Percentiles rank a stretch among this genome's conserved stretches.
phyloP scores from a whole-genome alignment of 2,113 vertebrate genomes.

The Gadus macrocephalus region DNA sequence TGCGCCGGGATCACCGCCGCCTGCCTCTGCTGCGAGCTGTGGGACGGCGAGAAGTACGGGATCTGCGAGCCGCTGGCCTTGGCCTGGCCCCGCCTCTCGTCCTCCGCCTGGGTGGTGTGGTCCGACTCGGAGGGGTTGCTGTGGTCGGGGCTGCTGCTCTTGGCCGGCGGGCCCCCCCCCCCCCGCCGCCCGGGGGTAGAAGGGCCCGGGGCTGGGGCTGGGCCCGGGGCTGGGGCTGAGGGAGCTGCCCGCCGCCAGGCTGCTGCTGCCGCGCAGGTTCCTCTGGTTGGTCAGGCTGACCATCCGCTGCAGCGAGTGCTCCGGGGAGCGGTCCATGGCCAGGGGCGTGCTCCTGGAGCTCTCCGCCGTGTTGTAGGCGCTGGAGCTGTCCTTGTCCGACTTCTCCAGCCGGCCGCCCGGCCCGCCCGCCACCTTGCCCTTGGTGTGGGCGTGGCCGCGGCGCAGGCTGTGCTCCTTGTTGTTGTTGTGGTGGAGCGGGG shows the following conservation, averaged over 20 bases:
- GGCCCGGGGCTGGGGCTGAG: constrained; percentile 55
- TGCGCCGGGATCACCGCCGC: constrained; percentile 82
- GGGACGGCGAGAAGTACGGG: constrained; percentile 87
- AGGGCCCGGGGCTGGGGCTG: constrained; percentile 52
- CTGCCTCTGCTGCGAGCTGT: constrained; percentile 81
- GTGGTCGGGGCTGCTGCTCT: constrained; percentile 73
- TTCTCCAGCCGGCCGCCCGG: constrained; percentile 86
- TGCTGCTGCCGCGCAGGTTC: constrained; percentile 78
- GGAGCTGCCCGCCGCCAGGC: constrained; percentile 53
- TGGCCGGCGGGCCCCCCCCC: constrained; percentile 26
- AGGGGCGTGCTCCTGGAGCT: constrained; percentile 90
- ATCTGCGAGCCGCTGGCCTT: constrained; percentile 56
- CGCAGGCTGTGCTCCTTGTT: constrained; percentile 75
- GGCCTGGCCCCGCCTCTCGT: constrained; percentile 61
- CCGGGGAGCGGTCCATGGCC: constrained; percentile 84
- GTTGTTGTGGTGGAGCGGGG: constrained; percentile 61
- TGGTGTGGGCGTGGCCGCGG: constrained; percentile 63
- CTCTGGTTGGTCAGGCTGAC: constrained; percentile 88
- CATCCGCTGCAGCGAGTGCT: constrained; percentile 88
- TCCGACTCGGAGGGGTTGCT: constrained; percentile 63
- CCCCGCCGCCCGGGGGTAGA: too few species aligned
- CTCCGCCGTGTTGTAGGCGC: constrained; percentile 94
- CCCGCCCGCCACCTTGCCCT: constrained; percentile 77
- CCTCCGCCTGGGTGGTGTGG: constrained; percentile 62
- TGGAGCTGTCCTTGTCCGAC: constrained; percentile 97